phyloP scores from a whole-genome alignment of 1,140 invertebrate genomes.

The Diorhabda elongata region DNA sequence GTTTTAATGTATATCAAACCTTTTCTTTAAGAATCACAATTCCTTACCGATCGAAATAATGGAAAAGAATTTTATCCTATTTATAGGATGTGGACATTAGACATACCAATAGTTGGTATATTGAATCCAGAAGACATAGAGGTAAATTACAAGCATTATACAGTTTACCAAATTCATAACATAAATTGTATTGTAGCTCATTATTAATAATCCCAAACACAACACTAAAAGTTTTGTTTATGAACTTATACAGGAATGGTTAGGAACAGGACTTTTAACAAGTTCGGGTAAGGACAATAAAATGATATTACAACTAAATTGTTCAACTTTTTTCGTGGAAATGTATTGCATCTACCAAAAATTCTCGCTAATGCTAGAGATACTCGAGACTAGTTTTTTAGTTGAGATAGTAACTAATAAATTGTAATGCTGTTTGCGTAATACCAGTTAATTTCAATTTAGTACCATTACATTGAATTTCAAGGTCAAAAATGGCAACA shows the following conservation, averaged over 20 bases:
- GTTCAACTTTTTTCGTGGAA: neutral
- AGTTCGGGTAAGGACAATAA: conserved; percentile 50
- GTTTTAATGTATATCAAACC: neutral
- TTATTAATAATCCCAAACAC: conserved; percentile 29
- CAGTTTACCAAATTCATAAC: conserved; percentile 5
- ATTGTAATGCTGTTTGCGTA: too few relatives aligned
- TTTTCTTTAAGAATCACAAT: neutral
- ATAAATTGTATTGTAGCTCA: conserved; percentile 24
- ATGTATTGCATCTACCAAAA: too few relatives aligned
- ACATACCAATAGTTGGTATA: neutral
- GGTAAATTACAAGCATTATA: neutral
- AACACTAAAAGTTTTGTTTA: conserved; percentile 50
- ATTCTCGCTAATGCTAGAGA: too few relatives aligned
- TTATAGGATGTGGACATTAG: conserved; percentile 1
- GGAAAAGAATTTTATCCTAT: conserved; percentile 6
- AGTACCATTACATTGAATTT: conserved; percentile 18
- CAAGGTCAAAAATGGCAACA: conserved; percentile 69
- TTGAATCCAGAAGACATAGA: conserved; percentile 7
- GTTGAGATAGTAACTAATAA: too few relatives aligned
- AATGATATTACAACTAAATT: neutral
- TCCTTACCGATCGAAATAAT: neutral
- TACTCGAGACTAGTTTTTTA: too few relatives aligned
- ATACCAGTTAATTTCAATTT: too few relatives aligned
- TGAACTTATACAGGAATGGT: conserved; percentile 67
- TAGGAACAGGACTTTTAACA: conserved; percentile 71